Evolutionary conservation across 2,113 vertebrate species (phyloP).

Genomic region (Brienomyrus longianalis): DNA sequence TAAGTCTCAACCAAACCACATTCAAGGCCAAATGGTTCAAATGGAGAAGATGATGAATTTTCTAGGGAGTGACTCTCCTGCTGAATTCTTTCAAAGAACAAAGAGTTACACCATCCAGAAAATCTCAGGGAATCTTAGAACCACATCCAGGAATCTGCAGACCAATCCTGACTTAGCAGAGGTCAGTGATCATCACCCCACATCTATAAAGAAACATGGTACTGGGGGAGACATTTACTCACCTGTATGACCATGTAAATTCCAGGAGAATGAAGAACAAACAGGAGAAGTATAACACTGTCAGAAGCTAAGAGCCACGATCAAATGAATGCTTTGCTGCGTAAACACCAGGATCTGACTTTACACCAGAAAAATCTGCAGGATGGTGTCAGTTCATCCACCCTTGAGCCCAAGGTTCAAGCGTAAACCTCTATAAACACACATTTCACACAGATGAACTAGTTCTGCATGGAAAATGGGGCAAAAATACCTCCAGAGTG

Average conservation of each 20-base stretch:
- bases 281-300: background rate
- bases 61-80: background rate
- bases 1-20: background rate
- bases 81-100: background rate
- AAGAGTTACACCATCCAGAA: background rate
- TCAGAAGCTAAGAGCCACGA: background rate
- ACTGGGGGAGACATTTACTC: background rate
- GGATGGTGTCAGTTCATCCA: background rate
- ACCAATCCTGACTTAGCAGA: background rate
- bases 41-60: background rate
- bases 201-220: background rate
- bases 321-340: background rate
- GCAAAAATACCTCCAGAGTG: background rate
- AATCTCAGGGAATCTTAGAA: background rate
- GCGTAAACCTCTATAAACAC: background rate
- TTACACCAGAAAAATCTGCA: background rate
- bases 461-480: background rate
- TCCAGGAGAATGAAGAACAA: background rate
- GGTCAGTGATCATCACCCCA: background rate
- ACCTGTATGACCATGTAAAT: background rate
- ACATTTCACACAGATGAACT: background rate
- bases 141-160: background rate
- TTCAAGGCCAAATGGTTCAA: background rate
- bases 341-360: background rate
- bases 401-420: background rate